Evolutionary conservation across 2,888 invertebrate genomes (phyloP).

Genomic region (Drosophila borborema): DNA sequence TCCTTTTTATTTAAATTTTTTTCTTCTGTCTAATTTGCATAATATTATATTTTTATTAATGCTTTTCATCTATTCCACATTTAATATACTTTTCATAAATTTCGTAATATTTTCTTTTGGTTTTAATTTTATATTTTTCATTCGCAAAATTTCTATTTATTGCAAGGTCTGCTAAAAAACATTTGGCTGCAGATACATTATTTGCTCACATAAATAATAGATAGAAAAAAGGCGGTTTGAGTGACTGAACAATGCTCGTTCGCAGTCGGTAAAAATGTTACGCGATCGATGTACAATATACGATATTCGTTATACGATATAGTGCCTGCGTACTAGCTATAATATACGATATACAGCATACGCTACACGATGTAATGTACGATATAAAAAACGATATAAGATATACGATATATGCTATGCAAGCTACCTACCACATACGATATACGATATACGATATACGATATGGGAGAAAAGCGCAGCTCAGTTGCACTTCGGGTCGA

Average conservation of each 20-base stretch:
- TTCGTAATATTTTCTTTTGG: background rate
- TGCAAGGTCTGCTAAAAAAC: constrained; percentile 50
- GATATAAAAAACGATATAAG: background rate
- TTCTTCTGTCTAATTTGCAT: background rate
- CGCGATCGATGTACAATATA: too few species aligned
- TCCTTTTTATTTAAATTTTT: background rate
- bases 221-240: background rate
- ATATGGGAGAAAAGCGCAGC: background rate
- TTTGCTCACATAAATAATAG: constrained; percentile 36
- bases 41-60: too few species aligned
- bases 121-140: constrained; percentile 16
- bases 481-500: background rate
- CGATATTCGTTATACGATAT: too few species aligned
- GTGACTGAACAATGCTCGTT: background rate
- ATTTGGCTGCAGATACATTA: constrained; percentile 61
- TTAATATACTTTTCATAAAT: background rate
- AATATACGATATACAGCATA: background rate
- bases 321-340: background rate
- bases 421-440: background rate
- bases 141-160: constrained; percentile 50
- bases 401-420: background rate
- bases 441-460: background rate
- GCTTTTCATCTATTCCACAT: too few species aligned
- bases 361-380: background rate
- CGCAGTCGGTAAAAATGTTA: background rate